These are phyloP conservation scores for Spizella passerina DNA, from an alignment of 2,797 vertebrate genomes.

Conservation along the genomic window DNA sequence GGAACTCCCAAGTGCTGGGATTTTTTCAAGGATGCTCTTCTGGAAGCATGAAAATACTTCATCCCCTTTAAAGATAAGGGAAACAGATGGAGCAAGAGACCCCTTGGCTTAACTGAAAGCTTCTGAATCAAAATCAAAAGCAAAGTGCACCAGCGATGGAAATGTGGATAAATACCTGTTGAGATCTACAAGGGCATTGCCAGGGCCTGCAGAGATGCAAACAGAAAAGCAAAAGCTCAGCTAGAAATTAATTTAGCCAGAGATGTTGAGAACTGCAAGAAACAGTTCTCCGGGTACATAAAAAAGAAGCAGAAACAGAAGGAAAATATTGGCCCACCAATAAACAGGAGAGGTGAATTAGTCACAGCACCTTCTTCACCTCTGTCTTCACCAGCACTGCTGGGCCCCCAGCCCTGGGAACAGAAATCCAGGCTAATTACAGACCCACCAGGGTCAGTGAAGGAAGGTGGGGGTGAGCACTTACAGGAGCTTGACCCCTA, in stretches of 20 bases:
- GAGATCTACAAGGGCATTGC: neutral
- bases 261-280: neutral
- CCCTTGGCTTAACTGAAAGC: neutral
- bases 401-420: neutral
- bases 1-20: neutral
- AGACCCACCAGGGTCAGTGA: neutral
- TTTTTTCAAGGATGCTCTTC: neutral
- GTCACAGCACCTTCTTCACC: neutral
- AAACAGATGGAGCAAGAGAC: neutral
- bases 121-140: neutral
- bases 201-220: neutral
- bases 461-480: neutral
- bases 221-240: neutral
- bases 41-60: neutral
- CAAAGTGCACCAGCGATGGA: accelerated
- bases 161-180: neutral
- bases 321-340: neutral
- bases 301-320: neutral
- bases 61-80: neutral
- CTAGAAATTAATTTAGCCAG: neutral
- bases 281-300: neutral
- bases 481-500: neutral
- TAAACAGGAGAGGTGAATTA: neutral
- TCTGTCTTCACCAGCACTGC: neutral
- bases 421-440: neutral